Base-by-base conservation (phyloP, 53 echinoderm and acorn worm species). In the Zoroaster sp. region DNA sequence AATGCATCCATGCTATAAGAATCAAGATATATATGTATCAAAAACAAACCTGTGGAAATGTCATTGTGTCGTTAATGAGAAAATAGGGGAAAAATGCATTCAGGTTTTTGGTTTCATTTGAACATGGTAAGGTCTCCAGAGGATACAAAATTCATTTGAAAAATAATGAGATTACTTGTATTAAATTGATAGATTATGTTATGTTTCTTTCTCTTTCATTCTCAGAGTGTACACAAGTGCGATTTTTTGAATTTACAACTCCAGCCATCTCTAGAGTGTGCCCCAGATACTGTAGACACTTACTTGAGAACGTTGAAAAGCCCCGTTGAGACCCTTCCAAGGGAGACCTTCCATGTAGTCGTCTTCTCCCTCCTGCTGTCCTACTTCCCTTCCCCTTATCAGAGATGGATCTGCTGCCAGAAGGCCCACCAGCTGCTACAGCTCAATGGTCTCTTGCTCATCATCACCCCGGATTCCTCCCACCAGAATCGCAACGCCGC, bases 151-250 rank as follows among this genome's bases (percentile, higher is more conserved):
- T n/a, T n/a, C n/a, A n/a, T n/a, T n/a, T n/a, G n/a, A n/a, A n/a
- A n/a, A n/a, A n/a, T n/a, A n/a, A n/a, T n/a, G n/a, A n/a, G n/a
- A n/a, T n/a, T n/a, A n/a, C n/a, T n/a, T n/a, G n/a, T n/a, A n/a
- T n/a, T n/a, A n/a, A n/a, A n/a, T n/a, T n/a, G n/a, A n/a, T n/a
- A n/a, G n/a, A n/a, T n/a, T n/a, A n/a, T n/a, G n/a, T n/a, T n/a
- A n/a, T n/a, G n/a, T n/a, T n/a, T n/a, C n/a, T n/a, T n/a, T n/a
- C n/a, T n/a, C n/a, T n/a, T n/a, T n/a, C n/a, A n/a, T n/a, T n/a
- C n/a, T n/a, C 88, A 98, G 98, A 98, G 95, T 83, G 98, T 98
- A n/a, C 92, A 98, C 88, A 98, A 94, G 83, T 98, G 98, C 72
- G 98, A 98, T 73, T 98, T 98, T 73, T 83, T 98, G 45, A 98